These are phyloP conservation scores for Oreochromis tanganicae DNA, from an alignment of 2,113 vertebrate species.

Conservation along the genomic window DNA sequence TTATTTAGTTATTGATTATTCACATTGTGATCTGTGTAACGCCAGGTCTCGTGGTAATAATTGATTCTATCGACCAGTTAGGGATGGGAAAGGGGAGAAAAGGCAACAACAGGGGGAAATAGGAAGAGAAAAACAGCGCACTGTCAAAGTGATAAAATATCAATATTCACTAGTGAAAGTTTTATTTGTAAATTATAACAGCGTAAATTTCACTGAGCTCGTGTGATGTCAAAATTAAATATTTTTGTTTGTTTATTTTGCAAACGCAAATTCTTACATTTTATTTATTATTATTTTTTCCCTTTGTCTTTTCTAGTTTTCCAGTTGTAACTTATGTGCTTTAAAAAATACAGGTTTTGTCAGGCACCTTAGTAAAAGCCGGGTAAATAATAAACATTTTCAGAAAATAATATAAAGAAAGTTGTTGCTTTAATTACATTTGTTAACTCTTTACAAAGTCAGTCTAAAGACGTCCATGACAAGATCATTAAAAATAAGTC, in stretches of 20 bases:
- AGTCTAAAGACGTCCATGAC: fast-evolving
- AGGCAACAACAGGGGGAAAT: neutral
- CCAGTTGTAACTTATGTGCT: neutral
- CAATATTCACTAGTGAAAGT: neutral
- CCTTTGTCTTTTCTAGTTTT: neutral
- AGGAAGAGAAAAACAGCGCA: neutral
- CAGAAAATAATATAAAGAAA: neutral
- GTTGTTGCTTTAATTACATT: neutral
- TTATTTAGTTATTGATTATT: slow-evolving; percentile 60
- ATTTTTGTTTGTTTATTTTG: neutral
- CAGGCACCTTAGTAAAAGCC: neutral
- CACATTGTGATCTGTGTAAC: slow-evolving; percentile 41
- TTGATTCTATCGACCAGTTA: slow-evolving; percentile 62
- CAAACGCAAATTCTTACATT: neutral
- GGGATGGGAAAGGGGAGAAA: slow-evolving; percentile 12
- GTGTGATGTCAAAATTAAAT: neutral
- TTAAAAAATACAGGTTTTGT: neutral
- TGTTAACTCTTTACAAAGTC: neutral
- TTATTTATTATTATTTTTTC: fast-evolving
- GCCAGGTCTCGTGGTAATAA: slow-evolving; percentile 37
- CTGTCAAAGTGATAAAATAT: neutral
- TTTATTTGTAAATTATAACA: neutral
- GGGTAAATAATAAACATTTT: neutral
- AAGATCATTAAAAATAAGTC: neutral
- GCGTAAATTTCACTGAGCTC: neutral